Percentiles rank a stretch among this genome's conserved stretches.
Conservation (phyloP, 1,140 invertebrate species). For the Lasaia peninsularis region DNA sequence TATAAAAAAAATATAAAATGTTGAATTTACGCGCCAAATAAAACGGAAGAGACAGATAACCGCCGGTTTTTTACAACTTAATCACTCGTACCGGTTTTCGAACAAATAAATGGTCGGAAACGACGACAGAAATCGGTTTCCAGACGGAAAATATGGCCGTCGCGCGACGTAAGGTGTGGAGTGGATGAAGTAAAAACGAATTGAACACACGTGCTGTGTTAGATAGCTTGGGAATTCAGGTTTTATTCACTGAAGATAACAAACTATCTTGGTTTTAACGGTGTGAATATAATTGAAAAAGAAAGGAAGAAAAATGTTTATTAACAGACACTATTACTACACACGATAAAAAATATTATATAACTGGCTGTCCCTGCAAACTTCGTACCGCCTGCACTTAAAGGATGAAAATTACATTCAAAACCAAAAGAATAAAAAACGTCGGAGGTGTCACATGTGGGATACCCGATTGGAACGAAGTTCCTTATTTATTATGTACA, state of each 20-base stretch:
- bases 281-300: no score
- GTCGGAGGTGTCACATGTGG: no score
- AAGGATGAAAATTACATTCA: no score
- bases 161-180: slow-evolving; percentile 21
- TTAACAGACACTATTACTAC: no score
- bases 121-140: slow-evolving; percentile 43
- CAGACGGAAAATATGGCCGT: slow-evolving; percentile 39
- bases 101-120: slow-evolving; percentile 41
- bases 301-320: no score
- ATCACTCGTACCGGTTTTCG: slow-evolving; percentile 33
- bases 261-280: no score
- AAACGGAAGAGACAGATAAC: slow-evolving; percentile 21
- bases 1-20: slow-evolving; percentile 12
- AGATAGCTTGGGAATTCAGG: not conserved
- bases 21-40: slow-evolving; percentile 26
- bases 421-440: no score
- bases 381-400: no score
- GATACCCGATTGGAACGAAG: no score
- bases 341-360: no score
- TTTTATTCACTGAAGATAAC: not conserved
- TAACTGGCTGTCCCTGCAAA: no score
- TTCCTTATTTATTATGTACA: no score
- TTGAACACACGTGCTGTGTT: slow-evolving; percentile 2
- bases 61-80: slow-evolving; percentile 35
- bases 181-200: slow-evolving; percentile 28